Percentiles rank a stretch among this genome's conserved stretches.
Evolutionary conservation across 2,888 invertebrate genomes (phyloP).

Genomic region (Tiphia femorata): DNA sequence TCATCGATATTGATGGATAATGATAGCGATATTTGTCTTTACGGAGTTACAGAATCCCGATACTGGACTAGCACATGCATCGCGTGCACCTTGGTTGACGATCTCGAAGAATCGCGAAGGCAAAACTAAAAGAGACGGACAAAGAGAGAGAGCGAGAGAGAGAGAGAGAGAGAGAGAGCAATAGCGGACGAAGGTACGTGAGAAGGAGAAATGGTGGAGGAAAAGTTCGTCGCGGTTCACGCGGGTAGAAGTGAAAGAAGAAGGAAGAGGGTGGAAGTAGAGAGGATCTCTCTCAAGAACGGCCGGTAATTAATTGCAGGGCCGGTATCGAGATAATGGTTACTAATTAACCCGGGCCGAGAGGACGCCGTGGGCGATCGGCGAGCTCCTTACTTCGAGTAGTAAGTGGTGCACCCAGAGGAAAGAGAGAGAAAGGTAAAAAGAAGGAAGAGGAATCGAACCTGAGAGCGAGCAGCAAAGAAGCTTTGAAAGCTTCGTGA

Average conservation of each 20-base stretch:
- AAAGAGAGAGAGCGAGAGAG: too few species aligned
- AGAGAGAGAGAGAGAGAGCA: too few species aligned
- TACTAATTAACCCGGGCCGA: conserved; percentile 43
- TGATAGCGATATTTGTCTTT: too few species aligned
- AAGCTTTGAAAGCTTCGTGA: conserved; percentile 11
- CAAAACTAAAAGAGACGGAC: too few species aligned
- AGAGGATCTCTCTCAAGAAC: conserved; percentile 10
- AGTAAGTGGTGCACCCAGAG: conserved; percentile 3
- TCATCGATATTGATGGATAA: too few species aligned
- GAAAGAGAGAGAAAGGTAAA: neutral
- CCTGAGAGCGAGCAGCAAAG: conserved; percentile 2
- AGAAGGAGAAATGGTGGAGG: neutral
- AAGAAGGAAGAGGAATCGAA: neutral
- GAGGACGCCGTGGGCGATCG: conserved; percentile 29
- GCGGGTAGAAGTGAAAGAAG: too few species aligned
- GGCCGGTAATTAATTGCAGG: conserved; percentile 40
- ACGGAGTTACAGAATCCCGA: too few species aligned
- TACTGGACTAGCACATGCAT: too few species aligned
- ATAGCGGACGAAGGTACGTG: neutral
- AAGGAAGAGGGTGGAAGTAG: conserved; percentile 5
- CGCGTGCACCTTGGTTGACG: too few species aligned
- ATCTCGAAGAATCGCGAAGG: too few species aligned
- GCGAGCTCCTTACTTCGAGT: conserved; percentile 11
- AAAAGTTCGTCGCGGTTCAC: conserved; percentile 5
- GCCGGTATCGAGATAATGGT: conserved; percentile 46